Evolutionary conservation across 2,113 vertebrate genomes (phyloP).

Genomic region (Bubo blakistoni): DNA sequence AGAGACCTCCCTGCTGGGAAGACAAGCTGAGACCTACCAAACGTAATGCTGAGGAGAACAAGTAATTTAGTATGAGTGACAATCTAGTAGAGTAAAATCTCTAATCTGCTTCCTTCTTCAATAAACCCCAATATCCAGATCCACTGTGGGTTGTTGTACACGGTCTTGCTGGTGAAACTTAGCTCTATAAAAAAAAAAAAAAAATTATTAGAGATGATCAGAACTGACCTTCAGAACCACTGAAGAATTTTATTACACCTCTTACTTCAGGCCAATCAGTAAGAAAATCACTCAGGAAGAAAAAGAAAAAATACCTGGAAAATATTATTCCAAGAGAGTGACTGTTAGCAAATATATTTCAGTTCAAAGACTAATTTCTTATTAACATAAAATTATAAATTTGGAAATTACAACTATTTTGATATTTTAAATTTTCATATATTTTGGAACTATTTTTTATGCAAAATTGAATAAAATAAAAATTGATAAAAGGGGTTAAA

Average conservation of each 20-base stretch:
- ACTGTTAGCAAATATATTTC: not conserved
- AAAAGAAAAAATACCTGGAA: not conserved
- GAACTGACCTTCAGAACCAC: not conserved
- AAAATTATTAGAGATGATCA: not conserved
- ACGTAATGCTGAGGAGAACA: not conserved
- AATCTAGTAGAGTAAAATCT: not conserved
- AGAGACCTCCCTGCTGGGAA: not conserved
- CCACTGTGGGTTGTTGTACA: not conserved
- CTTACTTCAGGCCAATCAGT: not conserved
- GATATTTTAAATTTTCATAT: not conserved
- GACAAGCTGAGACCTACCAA: not conserved
- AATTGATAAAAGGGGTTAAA: not conserved
- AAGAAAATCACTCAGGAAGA: not conserved
- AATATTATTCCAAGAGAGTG: not conserved
- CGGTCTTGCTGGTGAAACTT: not conserved
- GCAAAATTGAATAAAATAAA: not conserved
- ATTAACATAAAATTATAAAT: not conserved
- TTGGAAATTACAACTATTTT: not conserved
- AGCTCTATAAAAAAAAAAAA: not conserved
- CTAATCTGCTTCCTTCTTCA: not conserved
- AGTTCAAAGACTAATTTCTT: not conserved
- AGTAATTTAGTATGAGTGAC: not conserved
- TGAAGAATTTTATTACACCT: not conserved
- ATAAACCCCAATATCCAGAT: not conserved
- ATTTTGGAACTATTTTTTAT: not conserved